phyloP scores from a whole-genome alignment of 2,888 invertebrate genomes.

The Sepiola atlantica region DNA sequence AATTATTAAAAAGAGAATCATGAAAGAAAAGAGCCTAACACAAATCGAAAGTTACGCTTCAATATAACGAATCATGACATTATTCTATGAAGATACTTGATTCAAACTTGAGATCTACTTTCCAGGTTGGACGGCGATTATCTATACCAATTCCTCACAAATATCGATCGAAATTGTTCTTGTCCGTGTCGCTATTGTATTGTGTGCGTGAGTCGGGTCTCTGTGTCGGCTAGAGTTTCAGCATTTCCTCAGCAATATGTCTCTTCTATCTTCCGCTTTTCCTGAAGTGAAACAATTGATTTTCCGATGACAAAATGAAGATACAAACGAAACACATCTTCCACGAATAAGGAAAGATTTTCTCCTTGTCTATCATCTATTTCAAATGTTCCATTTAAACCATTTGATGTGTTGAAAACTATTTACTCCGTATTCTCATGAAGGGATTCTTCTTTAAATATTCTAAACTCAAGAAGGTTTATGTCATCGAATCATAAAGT shows the following conservation, averaged over 20 bases:
- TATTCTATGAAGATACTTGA: background rate
- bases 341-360: background rate
- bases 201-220: background rate
- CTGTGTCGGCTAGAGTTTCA: background rate
- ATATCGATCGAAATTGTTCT: background rate
- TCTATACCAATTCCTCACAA: background rate
- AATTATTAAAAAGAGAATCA: no score
- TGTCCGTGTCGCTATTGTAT: background rate
- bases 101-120: conserved; percentile 7
- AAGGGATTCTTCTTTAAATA: no score
- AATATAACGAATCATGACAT: background rate
- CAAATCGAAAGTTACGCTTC: background rate
- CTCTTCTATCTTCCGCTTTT: background rate
- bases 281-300: background rate
- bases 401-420: no score
- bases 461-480: no score
- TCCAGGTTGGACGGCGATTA: background rate
- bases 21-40: no score
- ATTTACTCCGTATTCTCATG: no score
- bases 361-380: no score
- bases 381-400: no score
- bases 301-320: background rate
- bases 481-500: no score
- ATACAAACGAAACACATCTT: background rate
- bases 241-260: background rate